Percentiles rank a stretch among this genome's conserved stretches.
Evolutionary conservation across 2,888 invertebrate genomes (phyloP).

Genomic region (Notodonta ziczac): DNA sequence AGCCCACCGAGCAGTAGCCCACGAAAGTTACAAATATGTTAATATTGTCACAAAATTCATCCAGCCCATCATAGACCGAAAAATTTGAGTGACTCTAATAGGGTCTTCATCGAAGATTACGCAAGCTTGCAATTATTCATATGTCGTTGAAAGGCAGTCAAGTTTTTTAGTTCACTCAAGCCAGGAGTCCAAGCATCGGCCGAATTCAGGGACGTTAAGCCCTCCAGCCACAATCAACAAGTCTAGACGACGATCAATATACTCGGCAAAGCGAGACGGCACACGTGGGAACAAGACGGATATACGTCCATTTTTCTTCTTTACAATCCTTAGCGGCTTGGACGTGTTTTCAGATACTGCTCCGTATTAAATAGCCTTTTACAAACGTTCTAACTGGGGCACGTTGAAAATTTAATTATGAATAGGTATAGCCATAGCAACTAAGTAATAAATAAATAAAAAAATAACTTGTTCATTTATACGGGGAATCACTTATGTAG

Average conservation of each 20-base stretch:
- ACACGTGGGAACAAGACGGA: conserved; percentile 55
- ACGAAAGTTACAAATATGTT: too few species aligned
- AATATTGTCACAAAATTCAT: too few species aligned
- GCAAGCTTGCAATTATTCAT: conserved; percentile 10
- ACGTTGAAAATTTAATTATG: not conserved
- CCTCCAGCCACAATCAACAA: conserved; percentile 75
- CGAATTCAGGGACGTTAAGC: conserved; percentile 58
- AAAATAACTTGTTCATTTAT: too few species aligned
- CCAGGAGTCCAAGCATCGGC: conserved; percentile 26
- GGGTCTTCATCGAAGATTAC: not conserved
- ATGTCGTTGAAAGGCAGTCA: conserved; percentile 17
- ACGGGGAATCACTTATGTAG: too few species aligned
- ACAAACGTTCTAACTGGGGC: conserved; percentile 16
- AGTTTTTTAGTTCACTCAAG: conserved; percentile 20
- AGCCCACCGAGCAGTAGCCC: too few species aligned
- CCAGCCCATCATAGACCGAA: too few species aligned
- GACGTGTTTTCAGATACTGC: conserved; percentile 17
- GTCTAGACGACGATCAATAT: conserved; percentile 83
- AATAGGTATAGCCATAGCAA: not conserved
- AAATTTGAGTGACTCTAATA: too few species aligned
- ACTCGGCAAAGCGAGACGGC: conserved; percentile 59
- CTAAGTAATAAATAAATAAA: too few species aligned
- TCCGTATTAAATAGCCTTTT: conserved; percentile 25
- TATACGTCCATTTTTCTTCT: conserved; percentile 46
- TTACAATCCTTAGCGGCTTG: conserved; percentile 27